These are phyloP conservation scores for Tamandua tetradactyla DNA, from an alignment of 2,797 vertebrate genomes.

Conservation along the genomic window DNA sequence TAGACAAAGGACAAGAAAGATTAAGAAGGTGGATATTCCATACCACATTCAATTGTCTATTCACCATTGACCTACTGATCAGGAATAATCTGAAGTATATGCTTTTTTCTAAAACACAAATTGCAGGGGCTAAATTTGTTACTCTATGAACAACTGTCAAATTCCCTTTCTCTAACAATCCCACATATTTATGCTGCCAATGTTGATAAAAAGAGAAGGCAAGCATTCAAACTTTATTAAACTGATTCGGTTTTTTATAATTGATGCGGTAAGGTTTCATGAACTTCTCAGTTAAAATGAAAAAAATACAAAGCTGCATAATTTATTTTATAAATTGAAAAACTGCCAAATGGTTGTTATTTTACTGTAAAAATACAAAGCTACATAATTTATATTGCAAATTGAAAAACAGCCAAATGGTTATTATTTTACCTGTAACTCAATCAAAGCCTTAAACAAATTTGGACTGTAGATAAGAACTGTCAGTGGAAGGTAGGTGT, in stretches of 20 bases:
- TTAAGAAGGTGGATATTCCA: background rate
- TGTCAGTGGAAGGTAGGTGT: background rate
- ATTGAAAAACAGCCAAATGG: slow-evolving; percentile 5
- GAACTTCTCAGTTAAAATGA: background rate
- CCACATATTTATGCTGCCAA: background rate
- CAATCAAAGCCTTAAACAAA: background rate
- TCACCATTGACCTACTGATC: background rate
- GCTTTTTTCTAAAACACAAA: background rate
- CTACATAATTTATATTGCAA: background rate
- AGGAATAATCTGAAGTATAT: background rate
- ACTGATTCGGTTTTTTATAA: background rate
- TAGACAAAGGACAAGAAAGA: background rate
- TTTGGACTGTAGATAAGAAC: background rate
- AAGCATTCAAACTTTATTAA: background rate
- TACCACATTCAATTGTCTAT: background rate
- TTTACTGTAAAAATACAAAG: slow-evolving; percentile 5
- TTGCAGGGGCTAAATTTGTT: background rate
- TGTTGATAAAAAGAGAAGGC: background rate
- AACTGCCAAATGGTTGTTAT: background rate
- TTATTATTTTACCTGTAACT: slow-evolving; percentile 49
- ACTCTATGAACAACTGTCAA: background rate
- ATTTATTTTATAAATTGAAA: slow-evolving; percentile 25
- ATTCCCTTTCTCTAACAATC: background rate
- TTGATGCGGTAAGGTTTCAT: background rate
- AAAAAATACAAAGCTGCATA: background rate